A percentile compares a stretch with the other conserved stretches of the same genome.
Conservation (phyloP, 2,797 vertebrate genomes). For the Otolemur crassicaudatus region DNA sequence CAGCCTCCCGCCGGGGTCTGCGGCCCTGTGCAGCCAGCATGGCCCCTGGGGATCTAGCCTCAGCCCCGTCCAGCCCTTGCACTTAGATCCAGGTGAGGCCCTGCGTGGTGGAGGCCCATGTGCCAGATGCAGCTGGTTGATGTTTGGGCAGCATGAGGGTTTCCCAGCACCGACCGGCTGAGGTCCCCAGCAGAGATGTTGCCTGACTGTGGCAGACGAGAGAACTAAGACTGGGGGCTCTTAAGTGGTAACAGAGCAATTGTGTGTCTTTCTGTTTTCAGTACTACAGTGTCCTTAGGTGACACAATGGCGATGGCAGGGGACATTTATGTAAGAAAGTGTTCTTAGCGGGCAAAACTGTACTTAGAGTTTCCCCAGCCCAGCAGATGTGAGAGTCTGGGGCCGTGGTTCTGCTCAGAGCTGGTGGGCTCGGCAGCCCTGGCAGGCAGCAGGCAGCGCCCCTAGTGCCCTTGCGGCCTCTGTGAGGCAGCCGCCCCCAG, state of each 20-base stretch:
- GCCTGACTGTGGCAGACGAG: not conserved
- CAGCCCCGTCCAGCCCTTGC: not conserved
- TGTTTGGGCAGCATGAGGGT: fast-evolving
- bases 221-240: not conserved
- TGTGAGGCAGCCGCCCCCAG: not conserved
- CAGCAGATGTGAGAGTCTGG: fast-evolving
- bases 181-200: not conserved
- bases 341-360: not conserved
- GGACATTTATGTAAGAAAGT: not conserved
- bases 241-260: not conserved
- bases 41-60: too few relatives aligned
- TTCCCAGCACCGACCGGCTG: not conserved
- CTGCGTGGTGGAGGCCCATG: not conserved
- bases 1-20: too few relatives aligned
- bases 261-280: not conserved
- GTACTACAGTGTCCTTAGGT: not conserved
- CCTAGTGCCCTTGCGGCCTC: not conserved
- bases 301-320: too few relatives aligned
- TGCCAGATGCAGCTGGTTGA: not conserved
- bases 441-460: not conserved
- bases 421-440: too few relatives aligned
- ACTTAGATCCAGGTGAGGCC: not conserved
- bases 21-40: fast-evolving
- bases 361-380: too few relatives aligned
- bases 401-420: too few relatives aligned